Evolutionary conservation across 2,888 invertebrate species (phyloP).

Genomic region (Bedellia somnulentella): DNA sequence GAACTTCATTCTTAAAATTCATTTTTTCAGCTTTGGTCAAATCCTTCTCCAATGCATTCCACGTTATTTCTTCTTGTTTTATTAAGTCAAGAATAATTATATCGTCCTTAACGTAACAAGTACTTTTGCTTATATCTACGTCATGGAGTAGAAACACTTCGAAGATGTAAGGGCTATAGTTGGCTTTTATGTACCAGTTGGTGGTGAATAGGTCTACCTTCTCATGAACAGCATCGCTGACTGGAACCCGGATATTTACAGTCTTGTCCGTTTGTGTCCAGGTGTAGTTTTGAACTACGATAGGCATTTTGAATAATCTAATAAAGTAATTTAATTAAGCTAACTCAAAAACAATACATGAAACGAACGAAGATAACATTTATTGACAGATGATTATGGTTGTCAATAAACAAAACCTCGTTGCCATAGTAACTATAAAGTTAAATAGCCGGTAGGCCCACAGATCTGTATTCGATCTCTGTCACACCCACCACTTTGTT

Average conservation of each 20-base stretch:
- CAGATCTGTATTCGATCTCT: too few relatives aligned
- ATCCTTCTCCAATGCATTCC: constrained; percentile 61
- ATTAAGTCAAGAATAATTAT: constrained; percentile 67
- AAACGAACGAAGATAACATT: too few relatives aligned
- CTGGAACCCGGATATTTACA: constrained; percentile 66
- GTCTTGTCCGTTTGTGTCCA: constrained; percentile 72
- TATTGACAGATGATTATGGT: too few relatives aligned
- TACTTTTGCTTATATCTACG: constrained; percentile 65
- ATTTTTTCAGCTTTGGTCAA: constrained; percentile 60
- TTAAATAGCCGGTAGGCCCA: too few relatives aligned
- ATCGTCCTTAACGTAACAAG: constrained; percentile 64
- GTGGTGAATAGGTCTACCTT: constrained; percentile 72
- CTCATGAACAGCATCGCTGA: constrained; percentile 63
- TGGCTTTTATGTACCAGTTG: constrained; percentile 71
- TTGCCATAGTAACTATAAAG: too few relatives aligned
- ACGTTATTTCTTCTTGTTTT: constrained; percentile 58
- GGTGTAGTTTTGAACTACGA: constrained; percentile 71
- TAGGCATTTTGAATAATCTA: constrained; percentile 68
- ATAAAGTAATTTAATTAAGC: too few relatives aligned
- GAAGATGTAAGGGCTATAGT: constrained; percentile 72
- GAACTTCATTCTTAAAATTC: constrained; percentile 55
- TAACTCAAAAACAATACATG: too few relatives aligned
- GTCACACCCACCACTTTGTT: too few relatives aligned
- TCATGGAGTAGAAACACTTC: constrained; percentile 69
- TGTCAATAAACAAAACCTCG: too few relatives aligned